Base-by-base conservation (phyloP, 2,888 invertebrate species). In the Tanypteryx hageni region DNA sequence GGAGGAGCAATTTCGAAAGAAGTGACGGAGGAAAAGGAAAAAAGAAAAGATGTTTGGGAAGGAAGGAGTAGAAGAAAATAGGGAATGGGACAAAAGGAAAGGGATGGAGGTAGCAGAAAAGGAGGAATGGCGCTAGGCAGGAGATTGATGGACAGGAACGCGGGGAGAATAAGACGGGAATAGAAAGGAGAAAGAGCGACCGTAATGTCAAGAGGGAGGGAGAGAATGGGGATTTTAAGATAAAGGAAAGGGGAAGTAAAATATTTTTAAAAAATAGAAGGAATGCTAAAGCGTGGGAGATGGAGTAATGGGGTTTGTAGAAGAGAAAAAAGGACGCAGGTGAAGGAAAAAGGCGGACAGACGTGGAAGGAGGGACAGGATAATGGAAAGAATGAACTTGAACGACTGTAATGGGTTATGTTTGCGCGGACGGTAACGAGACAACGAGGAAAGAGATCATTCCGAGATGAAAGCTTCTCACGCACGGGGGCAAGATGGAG, bases 391-490 rank as follows among this genome's bases (percentile, higher is more conserved):
- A 64, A 8, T 64, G 68, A 13, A 68, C 68, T 18, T 68, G 18
- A 18, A 68, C 18, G 18, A 68, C n/a, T 18, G n/a, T 16, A 68
- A 68, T 22, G 68, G 68, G 18, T 68, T 68, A 68, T 22, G n/a
- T 68, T 22, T 13, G 68, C 18, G 64, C 44, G n/a, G 16, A 64
- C 5, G n/a, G 22, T 68, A 68, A 68, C 68, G n/a, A 68, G 68
- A 68, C 64, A 64, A 64, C 18, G 22, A 68, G 68, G n/a, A 68
- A 44, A n/a, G 4, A n/a, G 68, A 68, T 68, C 68, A 4, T 13
- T 18, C 68, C 9, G n/a, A 68, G 68, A 68, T 68, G 68, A 68
- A 68, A 68, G n/a, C 68, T 68, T 68, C 68, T 68, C 68, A 68
- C 68, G 68, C 68, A 68, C 68, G n/a, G 22, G 22, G 18, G 68